Evolutionary conservation across 2,113 vertebrate species (phyloP).

Genomic region (Oreocharis arfaki): DNA sequence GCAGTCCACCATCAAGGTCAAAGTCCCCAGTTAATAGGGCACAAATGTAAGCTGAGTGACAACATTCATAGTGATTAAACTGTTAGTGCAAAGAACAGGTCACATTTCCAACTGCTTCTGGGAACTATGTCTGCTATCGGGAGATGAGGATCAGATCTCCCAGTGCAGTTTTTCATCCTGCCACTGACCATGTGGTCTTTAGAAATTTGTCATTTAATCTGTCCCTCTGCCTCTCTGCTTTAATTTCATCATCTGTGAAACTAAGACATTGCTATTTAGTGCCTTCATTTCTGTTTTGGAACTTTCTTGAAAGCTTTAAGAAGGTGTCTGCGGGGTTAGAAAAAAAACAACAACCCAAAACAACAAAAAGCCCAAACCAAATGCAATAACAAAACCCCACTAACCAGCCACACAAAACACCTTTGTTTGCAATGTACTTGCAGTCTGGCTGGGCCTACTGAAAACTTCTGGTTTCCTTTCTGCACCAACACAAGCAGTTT

Average conservation of each 20-base stretch:
- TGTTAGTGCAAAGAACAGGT: slow-evolving; percentile 37
- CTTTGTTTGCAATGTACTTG: background rate
- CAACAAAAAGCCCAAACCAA: background rate
- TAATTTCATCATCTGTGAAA: background rate
- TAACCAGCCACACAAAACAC: background rate
- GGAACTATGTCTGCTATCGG: background rate
- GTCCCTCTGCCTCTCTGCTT: background rate
- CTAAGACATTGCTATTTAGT: background rate
- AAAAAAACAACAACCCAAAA: background rate
- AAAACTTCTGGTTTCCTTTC: background rate
- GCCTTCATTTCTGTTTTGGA: background rate
- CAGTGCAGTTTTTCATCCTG: background rate
- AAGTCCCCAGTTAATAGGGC: slow-evolving; percentile 1
- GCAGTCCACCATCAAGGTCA: slow-evolving; percentile 20
- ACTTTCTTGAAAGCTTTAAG: background rate
- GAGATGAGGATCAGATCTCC: slow-evolving; percentile 39
- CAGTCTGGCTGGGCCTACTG: background rate
- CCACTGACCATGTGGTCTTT: slow-evolving; percentile 5
- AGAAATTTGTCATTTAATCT: slow-evolving; percentile 51
- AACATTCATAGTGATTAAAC: slow-evolving; percentile 55
- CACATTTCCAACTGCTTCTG: slow-evolving; percentile 56
- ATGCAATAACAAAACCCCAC: background rate
- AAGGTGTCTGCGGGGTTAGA: background rate
- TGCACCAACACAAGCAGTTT: background rate
- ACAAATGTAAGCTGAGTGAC: slow-evolving; percentile 40